phyloP scores from a whole-genome alignment of 2,113 vertebrate species.

The Stigmatopora nigra region DNA sequence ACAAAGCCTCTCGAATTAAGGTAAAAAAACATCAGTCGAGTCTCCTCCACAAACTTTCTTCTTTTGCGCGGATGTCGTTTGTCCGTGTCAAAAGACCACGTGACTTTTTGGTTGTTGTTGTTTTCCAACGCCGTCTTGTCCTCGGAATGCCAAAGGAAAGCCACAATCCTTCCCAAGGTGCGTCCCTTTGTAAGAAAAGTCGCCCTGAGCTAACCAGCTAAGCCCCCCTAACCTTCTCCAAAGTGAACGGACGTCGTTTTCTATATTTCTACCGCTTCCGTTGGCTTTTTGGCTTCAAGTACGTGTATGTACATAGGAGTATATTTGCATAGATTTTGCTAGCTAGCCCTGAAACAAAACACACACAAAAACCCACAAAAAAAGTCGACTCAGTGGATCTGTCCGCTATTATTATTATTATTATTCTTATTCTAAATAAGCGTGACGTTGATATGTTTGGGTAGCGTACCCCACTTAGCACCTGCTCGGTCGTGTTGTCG shows the following conservation, averaged over 20 bases:
- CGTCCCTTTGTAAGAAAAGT: constrained; percentile 65
- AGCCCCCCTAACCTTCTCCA: constrained; percentile 4
- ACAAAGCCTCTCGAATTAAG: neutral
- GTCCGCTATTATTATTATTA: constrained; percentile 40
- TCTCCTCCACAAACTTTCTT: neutral
- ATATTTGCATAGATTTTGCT: constrained; percentile 74
- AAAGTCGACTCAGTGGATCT: constrained; percentile 72
- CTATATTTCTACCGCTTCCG: constrained; percentile 68
- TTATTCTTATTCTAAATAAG: constrained; percentile 48
- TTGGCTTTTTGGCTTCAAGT: constrained; percentile 60
- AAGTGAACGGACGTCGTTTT: constrained; percentile 57
- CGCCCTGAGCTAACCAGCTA: constrained; percentile 25
- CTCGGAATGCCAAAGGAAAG: constrained; percentile 2
- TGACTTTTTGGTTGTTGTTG: neutral
- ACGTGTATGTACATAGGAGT: constrained; percentile 70
- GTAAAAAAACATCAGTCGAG: no score
- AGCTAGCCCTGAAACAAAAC: constrained; percentile 71
- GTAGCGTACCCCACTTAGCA: constrained; percentile 43
- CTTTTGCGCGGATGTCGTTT: neutral
- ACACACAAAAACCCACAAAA: constrained; percentile 14
- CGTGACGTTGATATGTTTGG: constrained; percentile 61
- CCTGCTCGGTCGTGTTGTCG: constrained; percentile 62
- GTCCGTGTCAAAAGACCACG: no score
- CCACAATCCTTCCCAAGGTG: constrained; percentile 55
- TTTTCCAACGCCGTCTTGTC: neutral